Base-by-base conservation (phyloP, 2,888 invertebrate genomes). In the Melinaea menophilus region DNA sequence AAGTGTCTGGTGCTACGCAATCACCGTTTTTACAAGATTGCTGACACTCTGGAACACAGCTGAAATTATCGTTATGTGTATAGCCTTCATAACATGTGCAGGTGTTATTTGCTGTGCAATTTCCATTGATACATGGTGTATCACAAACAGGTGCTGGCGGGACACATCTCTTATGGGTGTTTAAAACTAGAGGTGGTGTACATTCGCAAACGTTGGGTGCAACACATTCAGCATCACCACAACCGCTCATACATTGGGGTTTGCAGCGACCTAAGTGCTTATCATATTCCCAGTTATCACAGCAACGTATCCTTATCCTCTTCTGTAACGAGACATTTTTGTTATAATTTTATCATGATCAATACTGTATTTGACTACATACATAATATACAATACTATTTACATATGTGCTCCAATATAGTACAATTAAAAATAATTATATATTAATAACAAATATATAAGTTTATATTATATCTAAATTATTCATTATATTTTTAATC, bases 1-100 rank as follows among this genome's bases (percentile, higher is more conserved):
- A 91, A 13, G 73, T 71, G 1, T 84, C 74, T 0, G 86, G 86
- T 0, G 76, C 82, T 2, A 76, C 69, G 64, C 92, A 91, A 1
- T 70, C 70, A 0, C 86, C 81, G 66, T 87, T 84, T 0, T 71
- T 69, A 61, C 86, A 86, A 5, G 70, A 60, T 12, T 71, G 70
- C 0, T 72, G 74, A 58, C 78, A 79, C 34, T 62, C 56, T 1
- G 71, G 73, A 4, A 60, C 60, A 46, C 77, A 77, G 9, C 65
- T 69, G 0, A 55, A 22, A 62, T 67, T 70, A 37, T 56, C 59
- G 37, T 13, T 45, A 7, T n/a, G 3, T 3, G 31, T 62, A 55
- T 79, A 85, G 2, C 80, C 83, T 0, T 66, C 48, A 2, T 73
- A 46, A 67, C 88, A 89, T 5, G 74, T 73, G 69, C 91, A 91